Base-by-base conservation (phyloP, 2,797 vertebrate genomes). In the Pantherophis alleghaniensis region DNA sequence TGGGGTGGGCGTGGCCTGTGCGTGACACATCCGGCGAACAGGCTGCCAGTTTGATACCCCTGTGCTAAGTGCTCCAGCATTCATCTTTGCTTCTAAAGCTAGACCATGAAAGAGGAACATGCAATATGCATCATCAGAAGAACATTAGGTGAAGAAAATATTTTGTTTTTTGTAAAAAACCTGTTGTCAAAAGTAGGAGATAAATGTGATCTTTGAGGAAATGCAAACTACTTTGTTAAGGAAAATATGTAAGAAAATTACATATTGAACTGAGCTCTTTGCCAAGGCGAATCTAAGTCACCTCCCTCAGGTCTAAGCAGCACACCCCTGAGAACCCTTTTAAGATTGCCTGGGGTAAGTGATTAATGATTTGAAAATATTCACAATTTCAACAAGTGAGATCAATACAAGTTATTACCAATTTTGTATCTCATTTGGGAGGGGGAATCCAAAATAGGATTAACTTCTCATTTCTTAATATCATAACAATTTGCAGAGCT, bases 401-500 rank as follows among this genome's bases (percentile, higher is more conserved):
- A 18, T 63, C 59, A 92, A 87, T 86, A 87, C 37, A 89, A 42
- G 22, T 24, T 37, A 63, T 18, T 32, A 86, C 6, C 47, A 51
- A 86, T 86, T 92, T 55, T 90, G 32, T 61, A 57, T 57, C 51
- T 90, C 12, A 61, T 60, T 83, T 5, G 20, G 11, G 18, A 18
- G 20, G 63, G 51, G 5, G 24, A 7, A 24, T 9, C 61, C n/a
- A 87, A 59, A 14, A 79, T 28, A 60, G 5, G 47, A 63, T 47
- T 20, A 22, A 90, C 22, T 2, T 92, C 24, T 74, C 61, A 24
- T 86, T 88, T 63, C 13, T 13, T 92, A 55, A 86, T 90, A 42
- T 86, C 24, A 63, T 20, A 86, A 94, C 92, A 87, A 92, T 94
- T 96, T 95, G 53, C 93, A 95, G 53, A 89, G 89, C 60, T 88